Base-by-base conservation (phyloP, 2,888 invertebrate species). In the Lasius fuliginosus region DNA sequence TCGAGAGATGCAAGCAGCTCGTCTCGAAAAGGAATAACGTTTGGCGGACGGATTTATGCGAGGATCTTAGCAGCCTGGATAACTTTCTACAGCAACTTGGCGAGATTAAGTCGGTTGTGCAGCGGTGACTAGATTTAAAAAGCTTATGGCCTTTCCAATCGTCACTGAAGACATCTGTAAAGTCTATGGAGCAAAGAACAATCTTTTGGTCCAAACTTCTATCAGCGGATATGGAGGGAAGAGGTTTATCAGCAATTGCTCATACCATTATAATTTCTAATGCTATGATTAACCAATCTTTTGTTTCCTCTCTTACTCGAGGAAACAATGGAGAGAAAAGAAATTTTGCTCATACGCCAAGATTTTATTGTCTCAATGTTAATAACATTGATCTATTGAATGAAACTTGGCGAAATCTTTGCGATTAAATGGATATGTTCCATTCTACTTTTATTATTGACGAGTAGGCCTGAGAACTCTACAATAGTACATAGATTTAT, bases 21-120 rank as follows among this genome's bases (percentile, higher is more conserved):
- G n/a, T 30, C 74, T 15, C 71, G 1, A 88, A 18, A 6, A 71
- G 86, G 5, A 79, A 84, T 1, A 81, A 89, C 74, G 87, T 87
- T 0, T 94, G 93, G 94, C 76, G 6, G 23, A 33, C n/a, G 36
- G 5, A 76, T 8, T 8, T 65, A 6, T 58, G 40, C 88, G 90
- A 60, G 89, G 90, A 23, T 65, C 89, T n/a, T 76, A 91, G 4
- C 94, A 96, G 96, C 91, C 94, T 97, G 94, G 96, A 97, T 95
- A 95, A 95, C 92, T 97, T 97, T 95, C 97, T 97, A 96, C 96
- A 95, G 90, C 96, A 97, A 94, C 95, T 97, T 93, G 96, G 96
- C 92, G 95, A 95, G 94, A 95, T 97, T 88, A 97, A 96, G 91
- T 88, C 91, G 87, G 93, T 94, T 30, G 86, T 95, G 58, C 93